Evolutionary conservation across 2,797 vertebrate species (phyloP).

Genomic region (Poeciliopsis turneri): DNA sequence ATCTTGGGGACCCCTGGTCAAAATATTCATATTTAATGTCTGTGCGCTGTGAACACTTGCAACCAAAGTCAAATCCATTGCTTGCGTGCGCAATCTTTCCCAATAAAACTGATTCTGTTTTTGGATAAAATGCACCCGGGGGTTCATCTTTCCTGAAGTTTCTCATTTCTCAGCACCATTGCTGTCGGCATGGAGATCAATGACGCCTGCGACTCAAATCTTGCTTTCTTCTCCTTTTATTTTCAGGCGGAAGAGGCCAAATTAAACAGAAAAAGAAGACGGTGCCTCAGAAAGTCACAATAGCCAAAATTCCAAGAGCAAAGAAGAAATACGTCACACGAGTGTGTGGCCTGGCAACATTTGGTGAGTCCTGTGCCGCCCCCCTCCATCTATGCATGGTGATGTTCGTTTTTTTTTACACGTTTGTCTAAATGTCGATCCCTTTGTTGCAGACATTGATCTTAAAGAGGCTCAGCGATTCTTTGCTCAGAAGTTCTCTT

Average conservation of each 20-base stretch:
- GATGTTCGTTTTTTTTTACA: background rate
- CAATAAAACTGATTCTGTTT: background rate
- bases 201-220: background rate
- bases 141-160: background rate
- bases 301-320: slow-evolving; percentile 99
- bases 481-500: slow-evolving; percentile 99
- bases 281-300: slow-evolving; percentile 95
- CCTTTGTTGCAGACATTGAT: slow-evolving; percentile 87
- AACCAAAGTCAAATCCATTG: background rate
- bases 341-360: slow-evolving; percentile 95
- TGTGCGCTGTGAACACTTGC: background rate
- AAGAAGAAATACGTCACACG: slow-evolving; percentile 99
- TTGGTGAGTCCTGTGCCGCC: slow-evolving; percentile 82
- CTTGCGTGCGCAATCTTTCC: background rate
- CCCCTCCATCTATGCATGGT: fast-evolving
- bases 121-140: background rate
- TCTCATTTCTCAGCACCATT: background rate
- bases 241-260: slow-evolving; percentile 93
- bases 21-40: background rate
- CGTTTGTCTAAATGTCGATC: background rate
- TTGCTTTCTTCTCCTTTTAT: background rate
- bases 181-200: background rate
- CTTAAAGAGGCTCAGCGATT: slow-evolving; percentile 99
- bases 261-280: slow-evolving; percentile 99
- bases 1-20: too few relatives aligned